Evolutionary conservation across 2,888 invertebrate species (phyloP), one percentile per base, ranked within the genome.

Genomic region (Acleris emargana): DNA sequence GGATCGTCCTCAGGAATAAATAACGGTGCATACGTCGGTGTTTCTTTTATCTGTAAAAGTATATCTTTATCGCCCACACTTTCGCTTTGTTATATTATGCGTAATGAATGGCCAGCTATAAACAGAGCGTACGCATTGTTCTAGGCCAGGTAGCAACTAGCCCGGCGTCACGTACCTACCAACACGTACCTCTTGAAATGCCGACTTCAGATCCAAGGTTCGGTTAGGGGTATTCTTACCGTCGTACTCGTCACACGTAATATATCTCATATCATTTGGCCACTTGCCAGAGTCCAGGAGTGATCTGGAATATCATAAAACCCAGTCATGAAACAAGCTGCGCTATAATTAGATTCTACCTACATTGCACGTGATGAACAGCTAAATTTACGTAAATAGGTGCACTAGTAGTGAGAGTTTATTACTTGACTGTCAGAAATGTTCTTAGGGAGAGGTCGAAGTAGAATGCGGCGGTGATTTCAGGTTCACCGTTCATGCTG

Each of bases 381-480:
- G 72, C 77, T 78, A 80, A 78, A 81, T 68, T 58, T 66, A 66
- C 58, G 43, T 32, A 62, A 71, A 80, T 74, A 76, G 72, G 76
- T 80, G 75, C 80, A 76, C 73, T 75, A 81, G 77, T 73, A 77
- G 78, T 76, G 77, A 74, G 82, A 87, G 81, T 80, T 84, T 74
- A 93, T 93, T 93, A 96, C 96, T 95, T 96, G 70, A 96, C 91
- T 7, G 96, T 94, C 73, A 96, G 86, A 77, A 97, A 95, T 4
- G 96, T 94, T 72, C 96, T 92, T 67, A 96, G 84, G 25, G 96
- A 94, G 69, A 98, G 87, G 87, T 98, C 98, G 85, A 97, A 98
- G 87, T 98, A 97, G 87, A 98, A 98, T 5, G 96, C 96, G 1
- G 96, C 95, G 50, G 95, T 94, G 68, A 97, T 95, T 86, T 96